A percentile compares a stretch with the other conserved stretches of the same genome.
These are phyloP conservation scores for Aphidius ervi DNA, from an alignment of 1,140 invertebrate genomes.

Conservation along the genomic window DNA sequence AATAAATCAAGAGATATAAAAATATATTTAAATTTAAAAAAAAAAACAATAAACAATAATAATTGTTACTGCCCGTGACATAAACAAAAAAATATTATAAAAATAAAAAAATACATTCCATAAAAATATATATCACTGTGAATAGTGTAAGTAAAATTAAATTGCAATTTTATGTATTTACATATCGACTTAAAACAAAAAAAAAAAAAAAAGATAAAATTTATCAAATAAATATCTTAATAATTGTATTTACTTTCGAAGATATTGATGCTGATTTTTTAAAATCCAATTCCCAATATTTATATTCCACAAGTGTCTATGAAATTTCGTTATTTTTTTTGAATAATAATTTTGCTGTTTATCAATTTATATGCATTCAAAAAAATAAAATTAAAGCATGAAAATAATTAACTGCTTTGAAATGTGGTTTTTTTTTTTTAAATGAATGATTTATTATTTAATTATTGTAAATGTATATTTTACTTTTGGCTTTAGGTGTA, in stretches of 20 bases:
- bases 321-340: too few relatives aligned
- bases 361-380: too few relatives aligned
- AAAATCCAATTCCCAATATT: neutral
- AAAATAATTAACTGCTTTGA: too few relatives aligned
- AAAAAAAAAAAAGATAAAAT: neutral
- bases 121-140: slow-evolving; percentile 13
- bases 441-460: slow-evolving; percentile 5
- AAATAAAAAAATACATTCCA: neutral
- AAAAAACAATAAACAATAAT: too few relatives aligned
- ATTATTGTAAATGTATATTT: slow-evolving; percentile 15
- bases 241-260: neutral
- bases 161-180: slow-evolving; percentile 18
- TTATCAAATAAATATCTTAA: neutral
- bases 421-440: slow-evolving; percentile 2
- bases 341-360: neutral
- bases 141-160: slow-evolving; percentile 19
- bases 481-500: slow-evolving; percentile 39
- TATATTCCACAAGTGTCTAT: too few relatives aligned
- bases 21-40: too few relatives aligned
- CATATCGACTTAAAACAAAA: slow-evolving; percentile 13
- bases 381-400: too few relatives aligned
- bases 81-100: too few relatives aligned
- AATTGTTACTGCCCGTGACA: too few relatives aligned
- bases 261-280: neutral
- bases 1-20: too few relatives aligned